These are phyloP conservation scores for Nothobranchius furzeri DNA, from an alignment of 2,113 vertebrate species.

Conservation along the genomic window DNA sequence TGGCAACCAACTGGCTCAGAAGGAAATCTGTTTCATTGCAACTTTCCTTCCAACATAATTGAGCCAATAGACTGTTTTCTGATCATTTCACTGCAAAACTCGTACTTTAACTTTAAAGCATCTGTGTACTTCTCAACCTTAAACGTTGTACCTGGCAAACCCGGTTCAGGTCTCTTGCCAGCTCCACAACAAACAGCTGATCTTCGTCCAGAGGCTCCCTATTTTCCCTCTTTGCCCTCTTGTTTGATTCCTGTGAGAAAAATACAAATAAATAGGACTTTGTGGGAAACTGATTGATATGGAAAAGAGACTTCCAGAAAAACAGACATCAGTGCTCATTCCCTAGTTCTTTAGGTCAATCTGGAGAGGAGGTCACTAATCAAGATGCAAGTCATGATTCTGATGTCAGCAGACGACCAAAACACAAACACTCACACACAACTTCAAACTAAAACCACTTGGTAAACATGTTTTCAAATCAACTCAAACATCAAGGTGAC, in stretches of 20 bases:
- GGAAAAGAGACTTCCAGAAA: not conserved
- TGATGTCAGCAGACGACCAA: conserved; percentile 38
- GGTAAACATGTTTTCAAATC: conserved; percentile 11
- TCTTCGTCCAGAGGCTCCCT: conserved; percentile 74
- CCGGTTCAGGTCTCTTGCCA: conserved; percentile 76
- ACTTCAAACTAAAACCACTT: not conserved
- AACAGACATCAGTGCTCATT: conserved; percentile 19
- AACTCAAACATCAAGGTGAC: conserved; percentile 25
- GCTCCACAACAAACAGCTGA: conserved; percentile 76
- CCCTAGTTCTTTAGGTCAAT: conserved; percentile 29
- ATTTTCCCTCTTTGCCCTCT: conserved; percentile 68
- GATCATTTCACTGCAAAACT: no score
- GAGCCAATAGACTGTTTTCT: no score
- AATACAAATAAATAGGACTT: not conserved
- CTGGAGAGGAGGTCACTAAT: conserved; percentile 42
- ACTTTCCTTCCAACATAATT: no score
- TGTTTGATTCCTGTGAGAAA: conserved; percentile 72
- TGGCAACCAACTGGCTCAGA: no score
- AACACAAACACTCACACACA: not conserved
- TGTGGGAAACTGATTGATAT: not conserved
- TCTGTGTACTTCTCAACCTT: no score
- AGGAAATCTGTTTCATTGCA: no score
- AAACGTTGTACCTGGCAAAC: conserved; percentile 75
- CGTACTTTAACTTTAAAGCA: not conserved
- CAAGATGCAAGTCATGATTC: conserved; percentile 51